Evolutionary conservation across 1,140 invertebrate species (phyloP).

Genomic region (Andrena cerasifolii): DNA sequence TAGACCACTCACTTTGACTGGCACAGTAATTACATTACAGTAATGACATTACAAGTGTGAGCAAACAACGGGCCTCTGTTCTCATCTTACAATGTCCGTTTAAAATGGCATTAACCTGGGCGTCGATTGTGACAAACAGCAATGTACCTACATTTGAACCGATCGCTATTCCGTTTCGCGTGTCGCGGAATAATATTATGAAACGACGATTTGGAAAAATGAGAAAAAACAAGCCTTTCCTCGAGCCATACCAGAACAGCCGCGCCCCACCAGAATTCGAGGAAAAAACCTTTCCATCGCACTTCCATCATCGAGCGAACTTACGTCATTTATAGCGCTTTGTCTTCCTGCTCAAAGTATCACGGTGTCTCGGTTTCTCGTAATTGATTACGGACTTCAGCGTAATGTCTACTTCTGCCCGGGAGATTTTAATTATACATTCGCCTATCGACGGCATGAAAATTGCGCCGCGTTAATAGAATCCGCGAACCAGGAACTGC

Average conservation of each 20-base stretch:
- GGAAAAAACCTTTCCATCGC: conserved; percentile 44
- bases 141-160: too few species aligned
- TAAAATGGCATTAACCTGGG: too few species aligned
- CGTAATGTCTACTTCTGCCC: conserved; percentile 26
- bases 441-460: conserved; percentile 11
- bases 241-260: not conserved
- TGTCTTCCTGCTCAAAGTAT: conserved; percentile 31
- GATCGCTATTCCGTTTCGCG: too few species aligned
- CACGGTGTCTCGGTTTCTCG: conserved; percentile 22
- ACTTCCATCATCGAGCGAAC: conserved; percentile 11
- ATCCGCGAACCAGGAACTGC: conserved; percentile 35
- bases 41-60: too few species aligned
- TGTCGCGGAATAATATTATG: too few species aligned
- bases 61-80: too few species aligned
- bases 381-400: conserved; percentile 36
- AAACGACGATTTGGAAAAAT: not conserved
- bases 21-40: too few species aligned
- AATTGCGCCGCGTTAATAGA: conserved; percentile 27
- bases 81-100: too few species aligned
- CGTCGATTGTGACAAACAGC: too few species aligned
- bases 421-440: conserved; percentile 36
- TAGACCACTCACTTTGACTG: too few species aligned
- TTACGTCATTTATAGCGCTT: conserved; percentile 40
- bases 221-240: not conserved
- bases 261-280: conserved; percentile 34